These are phyloP conservation scores for Centropristis striata DNA, from an alignment of 2,113 vertebrate species.

Conservation along the genomic window DNA sequence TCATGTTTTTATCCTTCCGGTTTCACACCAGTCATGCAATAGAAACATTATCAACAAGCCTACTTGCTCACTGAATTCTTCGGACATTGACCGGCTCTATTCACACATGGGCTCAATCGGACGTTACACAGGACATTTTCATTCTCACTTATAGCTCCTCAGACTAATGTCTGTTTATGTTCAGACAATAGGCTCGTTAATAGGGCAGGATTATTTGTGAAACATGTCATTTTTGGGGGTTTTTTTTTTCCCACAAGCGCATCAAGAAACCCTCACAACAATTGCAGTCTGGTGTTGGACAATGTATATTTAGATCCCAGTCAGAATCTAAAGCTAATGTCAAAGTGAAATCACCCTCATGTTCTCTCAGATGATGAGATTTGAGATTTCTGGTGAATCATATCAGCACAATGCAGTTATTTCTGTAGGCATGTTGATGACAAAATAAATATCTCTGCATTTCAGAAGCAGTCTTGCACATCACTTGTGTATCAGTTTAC, in stretches of 20 bases:
- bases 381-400: slow-evolving; percentile 22
- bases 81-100: no score
- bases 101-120: no score
- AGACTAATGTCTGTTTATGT: no score
- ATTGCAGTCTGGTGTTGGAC: slow-evolving; percentile 3
- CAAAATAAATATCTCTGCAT: slow-evolving; percentile 1
- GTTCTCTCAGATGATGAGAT: slow-evolving; percentile 9
- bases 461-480: neutral
- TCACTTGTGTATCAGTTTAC: neutral
- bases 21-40: no score
- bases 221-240: neutral
- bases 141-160: no score
- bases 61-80: no score
- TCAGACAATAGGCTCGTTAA: neutral
- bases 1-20: no score
- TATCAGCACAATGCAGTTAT: slow-evolving; percentile 25
- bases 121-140: no score
- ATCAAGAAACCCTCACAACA: slow-evolving; percentile 6
- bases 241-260: neutral
- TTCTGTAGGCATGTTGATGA: slow-evolving; percentile 13
- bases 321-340: slow-evolving; percentile 22
- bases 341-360: slow-evolving; percentile 17
- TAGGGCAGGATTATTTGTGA: neutral
- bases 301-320: slow-evolving; percentile 39
- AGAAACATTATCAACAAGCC: no score